Base-by-base conservation (phyloP, 2,888 invertebrate genomes). In the Dynastes grantii region DNA sequence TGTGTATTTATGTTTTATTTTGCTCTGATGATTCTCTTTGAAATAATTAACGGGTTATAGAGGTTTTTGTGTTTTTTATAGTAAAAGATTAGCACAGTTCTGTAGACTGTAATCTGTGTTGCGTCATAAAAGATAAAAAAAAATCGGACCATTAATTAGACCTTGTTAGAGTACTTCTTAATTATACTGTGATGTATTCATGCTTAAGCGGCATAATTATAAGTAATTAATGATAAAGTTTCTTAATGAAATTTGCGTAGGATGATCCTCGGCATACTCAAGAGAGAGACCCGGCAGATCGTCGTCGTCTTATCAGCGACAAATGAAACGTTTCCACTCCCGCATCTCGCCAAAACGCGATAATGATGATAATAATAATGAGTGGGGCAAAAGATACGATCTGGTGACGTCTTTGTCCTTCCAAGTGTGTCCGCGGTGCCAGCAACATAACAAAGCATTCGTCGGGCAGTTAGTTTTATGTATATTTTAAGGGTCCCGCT, bases 381-480 rank as follows among this genome's bases (percentile, higher is more conserved):
- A 58, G 55, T 6, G 75, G 79, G 82, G 80, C 76, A 76, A 68
- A 61, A 82, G 84, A 84, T 84, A 84, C 80, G 81, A 83, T 83
- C 82, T 78, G 77, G 81, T 76, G 84, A 79, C 84, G 82, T 85
- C 83, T 84, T 82, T 82, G 81, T 83, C 82, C 83, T 83, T 82
- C 80, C 83, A 82, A 84, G 63, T 27, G 55, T 71, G 32, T 71
- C 22, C 9, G 32, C 55, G 71, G 13, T 53, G 45, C 45, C 9
- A 11, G 49, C 8, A 27, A 58, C 16, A 37, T 67, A 83, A 84
- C 86, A 86, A 85, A 84, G 85, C 85, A 83, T 83, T 83, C 85
- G 80, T 80, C 84, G 29, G 63, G 82, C 85, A 84, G 86, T 86
- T 85, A 85, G 85, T 86, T 86, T 85, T 85, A 85, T 85, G 85